Evolutionary conservation across 2,888 invertebrate species (phyloP), one percentile per base, ranked within the genome.

Genomic region (Tenodera sinensis): DNA sequence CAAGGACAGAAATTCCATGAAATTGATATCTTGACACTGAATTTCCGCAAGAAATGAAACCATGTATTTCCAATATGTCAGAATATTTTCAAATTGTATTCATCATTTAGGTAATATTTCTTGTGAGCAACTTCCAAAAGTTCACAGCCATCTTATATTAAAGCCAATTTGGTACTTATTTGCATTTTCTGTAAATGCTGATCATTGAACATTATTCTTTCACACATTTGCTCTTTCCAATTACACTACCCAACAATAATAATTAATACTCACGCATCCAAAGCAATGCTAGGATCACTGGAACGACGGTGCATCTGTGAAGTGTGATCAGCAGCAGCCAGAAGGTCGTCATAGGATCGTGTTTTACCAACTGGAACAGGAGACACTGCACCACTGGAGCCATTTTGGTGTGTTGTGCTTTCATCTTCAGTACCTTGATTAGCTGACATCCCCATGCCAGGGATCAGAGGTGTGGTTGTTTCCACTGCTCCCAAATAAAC

Each of bases 261-360:
- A 71, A 0, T 71, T 3, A 20, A 84, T 84, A 93, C 94, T 93
- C 93, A 96, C 97, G 96, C 96, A 91, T 97, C 97, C 28, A 96
- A 95, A 81, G 96, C 95, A 92, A 98, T 95, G 93, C 95, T 98
- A 83, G 98, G 98, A 93, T 98, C 98, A 93, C 98, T 98, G 91
- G 96, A 96, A 91, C 98, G 95, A 89, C 98, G 94, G 91, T 96
- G 96, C 12, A 91, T 92, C 92, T 91, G 94, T 94, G 90, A 92
- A 89, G 94, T 93, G 87, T 93, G 93, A 92, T 96, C 96, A 42
- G 95, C 95, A 89, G 96, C 96, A 90, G 95, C 95, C 91, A 96
- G 94, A 89, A 98, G 94, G 93, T 98, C 97, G 91, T 97, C 98
- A 93, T 97, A 98, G 0, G 98, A 98, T 91, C 97, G 95, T 30